Base-by-base conservation (phyloP, 2,113 vertebrate species). In the Coreoperca whiteheadi region DNA sequence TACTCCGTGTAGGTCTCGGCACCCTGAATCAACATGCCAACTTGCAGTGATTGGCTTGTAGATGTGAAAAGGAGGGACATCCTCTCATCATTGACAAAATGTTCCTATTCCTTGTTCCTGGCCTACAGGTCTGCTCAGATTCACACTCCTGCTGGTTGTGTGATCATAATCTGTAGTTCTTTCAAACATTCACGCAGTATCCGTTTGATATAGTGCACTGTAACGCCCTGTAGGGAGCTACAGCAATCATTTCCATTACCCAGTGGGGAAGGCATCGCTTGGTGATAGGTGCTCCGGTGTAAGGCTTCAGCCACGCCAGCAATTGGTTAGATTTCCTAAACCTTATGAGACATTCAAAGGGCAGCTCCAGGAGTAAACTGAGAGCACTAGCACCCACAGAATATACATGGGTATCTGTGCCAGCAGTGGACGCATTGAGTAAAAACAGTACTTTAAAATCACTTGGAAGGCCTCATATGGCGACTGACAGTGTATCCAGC, bases 221-320 rank as follows among this genome's bases (percentile, higher is more conserved):
- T 41, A 84, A 83, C 63, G 18, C 77, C 50, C 83, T 83, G 74
- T 74, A 54, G 90, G 86, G 66, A 84, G 39, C 50, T 63, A 4
- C 25, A 59, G 77, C 69, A 72, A 82, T 81, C 6, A 78, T 83
- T 83, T 74, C 77, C 65, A 78, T 87, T 51, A 79, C 81, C 74
- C 50, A 32, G 74, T 4, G 15, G 73, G 83, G 69, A 68, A 59
- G 23, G 39, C 53, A 69, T 50, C 32, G 2, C 9, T 10, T 53
- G 68, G 75, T 53, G 81, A 87, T 83, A 39, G 76, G 43, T 14
- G 1, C 70, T 54, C n/a, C 1, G n/a, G 71, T 60, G 71, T 64
- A 56, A 66, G 15, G 61, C 77, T 81, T 66, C 50, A 83, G 74
- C 61, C 51, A 53, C 71, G 39, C 65, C 56, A 30, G 28, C 28